Conservation (phyloP, 2,888 invertebrate genomes). For the Luperina nickerlii region DNA sequence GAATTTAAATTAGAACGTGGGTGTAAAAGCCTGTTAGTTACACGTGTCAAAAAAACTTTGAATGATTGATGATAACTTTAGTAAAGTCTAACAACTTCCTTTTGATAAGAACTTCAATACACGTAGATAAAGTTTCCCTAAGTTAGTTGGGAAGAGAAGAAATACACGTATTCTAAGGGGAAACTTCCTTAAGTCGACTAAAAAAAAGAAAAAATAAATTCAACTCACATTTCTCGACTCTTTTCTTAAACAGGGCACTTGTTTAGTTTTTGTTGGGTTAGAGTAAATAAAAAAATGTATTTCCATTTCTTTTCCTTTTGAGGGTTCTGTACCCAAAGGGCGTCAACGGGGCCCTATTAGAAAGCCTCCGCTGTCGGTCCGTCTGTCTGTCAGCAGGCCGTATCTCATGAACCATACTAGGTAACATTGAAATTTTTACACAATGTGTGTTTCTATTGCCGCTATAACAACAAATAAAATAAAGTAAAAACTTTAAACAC, state of each 20-base stretch:
- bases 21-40: not conserved
- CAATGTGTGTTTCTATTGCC: no score
- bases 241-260: not conserved
- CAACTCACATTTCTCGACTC: not conserved
- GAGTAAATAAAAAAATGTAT: not conserved
- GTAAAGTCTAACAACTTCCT: not conserved
- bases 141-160: not conserved
- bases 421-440: no score
- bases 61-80: slow-evolving; percentile 9
- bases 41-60: not conserved
- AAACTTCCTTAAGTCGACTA: not conserved
- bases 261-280: not conserved
- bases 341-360: no score
- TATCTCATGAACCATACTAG: no score
- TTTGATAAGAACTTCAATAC: slow-evolving; percentile 11
- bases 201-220: not conserved
- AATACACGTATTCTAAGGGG: not conserved
- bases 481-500: no score
- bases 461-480: no score
- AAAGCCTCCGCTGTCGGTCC: no score
- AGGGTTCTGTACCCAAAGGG: no score
- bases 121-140: slow-evolving; percentile 1
- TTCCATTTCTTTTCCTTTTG: not conserved
- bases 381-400: no score
- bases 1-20: not conserved